These are phyloP conservation scores for Malurus leucopterus DNA, from an alignment of 2,797 vertebrate genomes.

Conservation along the genomic window DNA sequence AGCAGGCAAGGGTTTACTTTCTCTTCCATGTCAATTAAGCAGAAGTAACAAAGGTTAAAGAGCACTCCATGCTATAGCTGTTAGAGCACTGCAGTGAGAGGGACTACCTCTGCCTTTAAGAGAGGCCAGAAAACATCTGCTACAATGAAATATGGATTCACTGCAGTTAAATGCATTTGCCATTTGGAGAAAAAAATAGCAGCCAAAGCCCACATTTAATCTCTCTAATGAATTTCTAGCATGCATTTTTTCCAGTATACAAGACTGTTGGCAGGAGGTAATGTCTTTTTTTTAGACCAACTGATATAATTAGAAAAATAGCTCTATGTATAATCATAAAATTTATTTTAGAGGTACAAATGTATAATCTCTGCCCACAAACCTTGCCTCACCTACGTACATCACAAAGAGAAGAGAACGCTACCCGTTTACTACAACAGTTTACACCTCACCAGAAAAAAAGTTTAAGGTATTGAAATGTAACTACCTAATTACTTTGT, in stretches of 20 bases:
- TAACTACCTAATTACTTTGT: background rate
- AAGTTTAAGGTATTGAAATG: background rate
- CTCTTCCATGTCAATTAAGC: background rate
- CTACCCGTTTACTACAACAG: background rate
- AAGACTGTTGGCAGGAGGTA: background rate
- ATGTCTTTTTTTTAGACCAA: background rate
- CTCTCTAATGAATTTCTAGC: constrained; percentile 1
- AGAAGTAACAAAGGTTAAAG: constrained; percentile 28
- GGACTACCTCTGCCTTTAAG: background rate
- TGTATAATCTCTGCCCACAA: background rate
- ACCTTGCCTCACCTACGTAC: background rate
- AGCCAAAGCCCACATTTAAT: background rate
- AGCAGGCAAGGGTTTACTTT: constrained; percentile 10
- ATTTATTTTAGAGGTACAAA: background rate
- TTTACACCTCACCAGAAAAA: background rate
- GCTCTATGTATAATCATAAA: background rate
- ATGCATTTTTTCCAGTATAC: background rate
- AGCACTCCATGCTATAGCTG: background rate
- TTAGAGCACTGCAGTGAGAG: background rate
- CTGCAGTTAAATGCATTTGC: constrained; percentile 4
- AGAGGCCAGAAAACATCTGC: constrained; percentile 17
- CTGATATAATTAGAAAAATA: constrained; percentile 5
- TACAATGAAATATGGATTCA: background rate
- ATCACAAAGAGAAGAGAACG: background rate
- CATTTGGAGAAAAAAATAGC: background rate